A percentile compares a stretch with the other conserved stretches of the same genome.
phyloP scores from a whole-genome alignment of 2,113 vertebrate species.

The Glaucomys volans region DNA sequence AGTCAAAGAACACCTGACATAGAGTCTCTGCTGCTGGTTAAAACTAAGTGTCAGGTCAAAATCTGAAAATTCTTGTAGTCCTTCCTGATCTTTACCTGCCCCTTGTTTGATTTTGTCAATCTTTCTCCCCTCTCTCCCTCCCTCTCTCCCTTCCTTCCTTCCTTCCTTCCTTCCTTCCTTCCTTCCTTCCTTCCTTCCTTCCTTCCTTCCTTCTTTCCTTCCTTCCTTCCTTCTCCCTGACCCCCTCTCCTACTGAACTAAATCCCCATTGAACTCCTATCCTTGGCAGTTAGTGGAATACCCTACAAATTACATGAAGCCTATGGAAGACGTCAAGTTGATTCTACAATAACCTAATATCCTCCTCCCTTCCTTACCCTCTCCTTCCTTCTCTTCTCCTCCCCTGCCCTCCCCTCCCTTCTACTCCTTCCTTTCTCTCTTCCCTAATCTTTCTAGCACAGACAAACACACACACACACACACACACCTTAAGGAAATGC shows the following conservation, averaged over 20 bases:
- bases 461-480: neutral
- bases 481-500: neutral
- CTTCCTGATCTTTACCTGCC: neutral
- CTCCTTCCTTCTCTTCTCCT: neutral
- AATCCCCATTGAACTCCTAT: neutral
- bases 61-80: neutral
- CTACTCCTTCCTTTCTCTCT: too few relatives aligned
- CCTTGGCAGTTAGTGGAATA: neutral
- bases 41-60: neutral
- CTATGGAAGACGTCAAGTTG: neutral
- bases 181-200: too few relatives aligned
- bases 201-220: too few relatives aligned
- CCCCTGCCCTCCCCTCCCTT: accelerated
- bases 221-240: too few relatives aligned
- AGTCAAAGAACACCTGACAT: neutral
- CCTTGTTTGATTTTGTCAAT: neutral
- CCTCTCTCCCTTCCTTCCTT: too few relatives aligned
- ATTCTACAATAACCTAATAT: neutral
- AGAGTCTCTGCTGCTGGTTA: neutral
- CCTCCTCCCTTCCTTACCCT: neutral
- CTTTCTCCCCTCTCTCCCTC: too few relatives aligned
- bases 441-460: neutral
- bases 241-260: too few relatives aligned
- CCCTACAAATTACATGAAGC: neutral
- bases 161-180: too few relatives aligned